phyloP scores from a whole-genome alignment of 53 echinoderm and acorn worm genomes.

The Zoroaster sp. region DNA sequence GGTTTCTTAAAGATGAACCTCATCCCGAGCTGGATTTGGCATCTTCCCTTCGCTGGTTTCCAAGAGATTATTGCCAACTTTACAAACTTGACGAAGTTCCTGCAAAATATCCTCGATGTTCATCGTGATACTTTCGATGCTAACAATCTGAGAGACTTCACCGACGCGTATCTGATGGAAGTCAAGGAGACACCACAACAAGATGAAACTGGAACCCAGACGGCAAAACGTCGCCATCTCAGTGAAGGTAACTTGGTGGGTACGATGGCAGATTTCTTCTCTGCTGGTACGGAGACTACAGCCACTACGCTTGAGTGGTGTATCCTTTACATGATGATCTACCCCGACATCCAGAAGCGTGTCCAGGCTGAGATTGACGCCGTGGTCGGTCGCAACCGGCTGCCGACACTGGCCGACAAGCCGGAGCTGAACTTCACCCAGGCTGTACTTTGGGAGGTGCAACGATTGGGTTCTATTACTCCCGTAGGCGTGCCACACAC shows the following conservation, averaged over 20 bases:
- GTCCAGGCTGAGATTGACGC: constrained; percentile 64
- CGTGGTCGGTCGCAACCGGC: constrained; percentile 56
- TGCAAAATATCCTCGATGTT: neutral
- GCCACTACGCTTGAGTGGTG: constrained; percentile 58
- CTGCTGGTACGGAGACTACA: constrained; percentile 57
- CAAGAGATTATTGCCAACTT: neutral
- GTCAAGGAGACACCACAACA: neutral
- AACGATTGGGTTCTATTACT: neutral
- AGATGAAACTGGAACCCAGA: neutral
- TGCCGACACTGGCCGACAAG: constrained; percentile 51
- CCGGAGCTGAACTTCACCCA: constrained; percentile 46
- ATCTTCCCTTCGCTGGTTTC: neutral
- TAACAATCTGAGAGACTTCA: constrained; percentile 51
- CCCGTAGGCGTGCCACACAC: constrained; percentile 24
- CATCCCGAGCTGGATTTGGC: neutral
- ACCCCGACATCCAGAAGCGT: constrained; percentile 54
- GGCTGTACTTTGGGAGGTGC: constrained; percentile 56
- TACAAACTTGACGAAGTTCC: neutral
- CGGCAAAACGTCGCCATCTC: neutral
- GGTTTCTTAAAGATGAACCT: neutral
- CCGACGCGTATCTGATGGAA: constrained; percentile 46
- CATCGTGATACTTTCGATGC: constrained; percentile 26
- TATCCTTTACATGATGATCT: constrained; percentile 40
- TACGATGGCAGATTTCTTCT: constrained; percentile 35
- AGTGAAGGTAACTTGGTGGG: constrained; percentile 32